A percentile compares a stretch with the other conserved stretches of the same genome.
Conservation (phyloP, 2,797 vertebrate genomes). For the Silurus aristotelis region DNA sequence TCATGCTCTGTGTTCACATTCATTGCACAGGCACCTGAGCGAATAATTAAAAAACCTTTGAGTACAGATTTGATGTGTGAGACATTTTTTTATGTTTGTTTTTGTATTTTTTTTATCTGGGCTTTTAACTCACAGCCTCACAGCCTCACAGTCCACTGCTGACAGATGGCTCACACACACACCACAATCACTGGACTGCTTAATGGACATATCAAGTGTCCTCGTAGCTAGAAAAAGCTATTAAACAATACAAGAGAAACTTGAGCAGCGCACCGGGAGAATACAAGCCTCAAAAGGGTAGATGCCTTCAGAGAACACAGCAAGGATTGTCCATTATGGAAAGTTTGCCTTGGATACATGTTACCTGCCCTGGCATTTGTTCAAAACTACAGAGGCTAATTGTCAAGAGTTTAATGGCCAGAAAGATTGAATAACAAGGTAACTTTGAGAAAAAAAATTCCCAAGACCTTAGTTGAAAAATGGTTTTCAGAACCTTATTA, state of each 20-base stretch:
- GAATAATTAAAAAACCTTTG: slow-evolving; percentile 37
- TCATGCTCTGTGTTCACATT: not conserved
- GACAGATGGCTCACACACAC: slow-evolving; percentile 51
- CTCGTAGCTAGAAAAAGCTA: slow-evolving; percentile 54
- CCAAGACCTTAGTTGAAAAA: not conserved
- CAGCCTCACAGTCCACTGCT: slow-evolving; percentile 49
- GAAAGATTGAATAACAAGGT: slow-evolving; percentile 20
- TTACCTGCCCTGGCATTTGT: slow-evolving; percentile 20
- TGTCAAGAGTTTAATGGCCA: slow-evolving; percentile 16
- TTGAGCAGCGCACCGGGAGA: slow-evolving; percentile 39
- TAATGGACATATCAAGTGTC: slow-evolving; percentile 60
- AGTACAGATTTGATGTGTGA: slow-evolving; percentile 3
- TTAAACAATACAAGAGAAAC: slow-evolving; percentile 56
- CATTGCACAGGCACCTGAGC: slow-evolving; percentile 13
- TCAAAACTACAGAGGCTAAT: slow-evolving; percentile 18
- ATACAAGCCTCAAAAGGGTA: slow-evolving; percentile 47
- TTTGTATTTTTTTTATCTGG: slow-evolving; percentile 7
- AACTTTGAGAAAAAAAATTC: not conserved
- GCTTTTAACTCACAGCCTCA: slow-evolving; percentile 36
- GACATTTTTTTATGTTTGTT: not conserved
- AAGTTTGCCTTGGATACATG: slow-evolving; percentile 21
- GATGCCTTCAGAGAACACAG: slow-evolving; percentile 32
- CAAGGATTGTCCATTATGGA: slow-evolving; percentile 32
- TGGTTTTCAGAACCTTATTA: not conserved
- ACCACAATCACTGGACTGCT: slow-evolving; percentile 52